phyloP scores from a whole-genome alignment of 1,140 invertebrate species.

The Drosophila setifemur region DNA sequence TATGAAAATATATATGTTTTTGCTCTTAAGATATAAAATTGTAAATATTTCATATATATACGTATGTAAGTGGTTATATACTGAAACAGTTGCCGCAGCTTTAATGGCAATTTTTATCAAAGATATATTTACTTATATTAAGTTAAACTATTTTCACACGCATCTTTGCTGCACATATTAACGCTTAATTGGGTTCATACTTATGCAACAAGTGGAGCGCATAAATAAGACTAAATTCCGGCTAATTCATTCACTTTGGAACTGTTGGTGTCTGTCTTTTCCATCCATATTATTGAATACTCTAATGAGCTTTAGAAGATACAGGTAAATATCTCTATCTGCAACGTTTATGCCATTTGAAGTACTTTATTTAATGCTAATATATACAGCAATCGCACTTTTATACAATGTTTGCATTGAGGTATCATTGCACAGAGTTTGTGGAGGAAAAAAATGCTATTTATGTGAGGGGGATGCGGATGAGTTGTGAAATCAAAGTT shows the following conservation, averaged over 20 bases:
- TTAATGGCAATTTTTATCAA: background rate
- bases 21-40: background rate
- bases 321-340: background rate
- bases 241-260: constrained; percentile 11
- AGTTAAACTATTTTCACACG: constrained; percentile 13
- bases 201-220: constrained; percentile 29
- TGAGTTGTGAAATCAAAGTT: constrained; percentile 1
- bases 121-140: background rate
- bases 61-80: constrained; percentile 10
- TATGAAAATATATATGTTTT: background rate
- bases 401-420: constrained; percentile 8
- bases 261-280: constrained; percentile 7
- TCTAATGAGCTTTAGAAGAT: background rate
- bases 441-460: background rate
- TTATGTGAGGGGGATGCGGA: background rate
- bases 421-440: background rate
- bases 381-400: background rate
- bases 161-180: constrained; percentile 12
- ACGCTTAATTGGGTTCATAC: constrained; percentile 3
- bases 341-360: background rate
- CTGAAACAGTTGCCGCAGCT: constrained; percentile 5
- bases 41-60: too few species aligned
- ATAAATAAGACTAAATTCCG: constrained; percentile 35
- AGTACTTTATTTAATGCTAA: constrained; percentile 2
- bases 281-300: background rate